Base-by-base conservation (phyloP, 2,888 invertebrate species). In the Conchocele bisecta region DNA sequence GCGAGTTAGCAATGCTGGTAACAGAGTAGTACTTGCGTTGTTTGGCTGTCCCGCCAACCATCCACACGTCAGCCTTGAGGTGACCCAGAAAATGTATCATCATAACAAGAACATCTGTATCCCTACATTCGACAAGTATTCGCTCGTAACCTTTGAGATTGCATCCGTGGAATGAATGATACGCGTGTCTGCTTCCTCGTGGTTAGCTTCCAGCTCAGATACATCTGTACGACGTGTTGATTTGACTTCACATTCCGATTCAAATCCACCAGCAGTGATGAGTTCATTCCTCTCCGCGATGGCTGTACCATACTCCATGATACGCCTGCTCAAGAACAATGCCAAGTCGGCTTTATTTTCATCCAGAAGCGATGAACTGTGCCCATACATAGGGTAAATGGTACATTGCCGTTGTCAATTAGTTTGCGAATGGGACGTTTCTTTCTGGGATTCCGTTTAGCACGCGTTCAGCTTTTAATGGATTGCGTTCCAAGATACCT, bases 291-390 rank as follows among this genome's bases (percentile, higher is more conserved):
- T 0, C 6, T 28, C 6, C 20, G 44, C 42, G 15, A 28, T 31
- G n/a, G 26, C 5, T n/a, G 3, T 24, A 7, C 42, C 22, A 17
- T 13, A 42, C 2, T 15, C 15, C 11, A 29, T 17, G n/a, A 58
- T 26, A 11, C 5, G 11, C 20, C 37, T 39, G 15, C 37, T 58
- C 7, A 71, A 46, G 44, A 69, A 61, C 0, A 11, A n/a, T 22
- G 54, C 61, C 15, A 70, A 41, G 28, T 68, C 54, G 13, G 56
- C 54, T 48, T 61, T 71, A 39, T 71, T 71, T 22, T 71, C 71
- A 29, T 44, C 41, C 22, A 53, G 20, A n/a, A 42, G 37, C n/a
- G 22, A 71, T 69, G 48, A 70, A 71, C 24, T 60, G 33, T 17
- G 33, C 58, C 60, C 60, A 70, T 24, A 22, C 41, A 22, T 50